These are phyloP conservation scores for Megalonaias nervosa DNA, from an alignment of 1,140 invertebrate genomes.

Conservation along the genomic window DNA sequence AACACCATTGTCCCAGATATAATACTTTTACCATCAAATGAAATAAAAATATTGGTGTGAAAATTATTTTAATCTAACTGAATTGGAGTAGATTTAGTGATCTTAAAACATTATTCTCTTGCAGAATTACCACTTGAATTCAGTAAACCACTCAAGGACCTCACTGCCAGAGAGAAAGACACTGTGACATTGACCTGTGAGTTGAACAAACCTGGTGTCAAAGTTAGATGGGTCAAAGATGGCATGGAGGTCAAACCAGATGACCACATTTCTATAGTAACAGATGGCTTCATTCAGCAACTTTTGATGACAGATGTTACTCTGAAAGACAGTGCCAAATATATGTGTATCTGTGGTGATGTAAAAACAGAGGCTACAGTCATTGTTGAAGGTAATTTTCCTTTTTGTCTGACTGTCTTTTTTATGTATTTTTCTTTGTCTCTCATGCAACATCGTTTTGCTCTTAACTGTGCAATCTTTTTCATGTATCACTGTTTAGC, in stretches of 20 bases:
- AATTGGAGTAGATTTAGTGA: no score
- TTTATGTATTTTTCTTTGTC: no score
- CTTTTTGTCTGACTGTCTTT: neutral
- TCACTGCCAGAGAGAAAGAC: conserved; percentile 47
- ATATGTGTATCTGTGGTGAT: conserved; percentile 55
- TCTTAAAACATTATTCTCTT: no score
- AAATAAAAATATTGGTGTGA: no score
- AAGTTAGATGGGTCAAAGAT: conserved; percentile 65
- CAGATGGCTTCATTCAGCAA: conserved; percentile 46
- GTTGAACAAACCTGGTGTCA: conserved; percentile 55
- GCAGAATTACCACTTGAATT: conserved; percentile 43
- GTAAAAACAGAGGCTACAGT: conserved; percentile 46
- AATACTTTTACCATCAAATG: no score
- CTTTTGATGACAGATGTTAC: conserved; percentile 51
- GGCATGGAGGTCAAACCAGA: conserved; percentile 61
- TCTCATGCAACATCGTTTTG: no score
- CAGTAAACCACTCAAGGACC: conserved; percentile 51
- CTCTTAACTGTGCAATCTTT: no score
- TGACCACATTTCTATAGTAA: conserved; percentile 64
- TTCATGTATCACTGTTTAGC: no score
- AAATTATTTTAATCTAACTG: no score
- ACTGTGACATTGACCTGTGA: conserved; percentile 61
- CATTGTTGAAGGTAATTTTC: conserved; percentile 42
- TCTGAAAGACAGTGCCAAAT: conserved; percentile 52
- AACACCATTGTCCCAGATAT: no score